phyloP scores from a whole-genome alignment of 2,797 vertebrate genomes.

The Natrix natrix region DNA sequence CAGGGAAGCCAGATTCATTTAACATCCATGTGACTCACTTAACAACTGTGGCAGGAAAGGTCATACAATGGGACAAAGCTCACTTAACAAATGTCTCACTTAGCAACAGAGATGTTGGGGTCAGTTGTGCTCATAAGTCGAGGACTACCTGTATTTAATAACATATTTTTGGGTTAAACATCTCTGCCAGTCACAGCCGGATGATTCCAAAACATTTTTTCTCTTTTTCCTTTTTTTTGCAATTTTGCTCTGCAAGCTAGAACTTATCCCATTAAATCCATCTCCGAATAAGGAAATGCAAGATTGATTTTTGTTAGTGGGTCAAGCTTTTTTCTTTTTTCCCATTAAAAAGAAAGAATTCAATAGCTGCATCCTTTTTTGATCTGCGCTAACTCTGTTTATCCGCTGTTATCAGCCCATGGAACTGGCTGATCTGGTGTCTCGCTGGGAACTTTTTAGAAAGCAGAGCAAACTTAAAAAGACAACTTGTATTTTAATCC shows the following conservation, averaged over 20 bases:
- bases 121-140: no score
- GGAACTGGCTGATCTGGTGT: not conserved
- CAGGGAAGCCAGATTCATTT: no score
- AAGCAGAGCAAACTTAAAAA: not conserved
- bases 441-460: not conserved
- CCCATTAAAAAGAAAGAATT: not conserved
- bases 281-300: not conserved
- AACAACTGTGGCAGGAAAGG: no score
- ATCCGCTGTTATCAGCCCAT: not conserved
- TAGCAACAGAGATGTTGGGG: no score
- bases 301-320: not conserved
- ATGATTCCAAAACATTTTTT: not conserved
- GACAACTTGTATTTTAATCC: not conserved
- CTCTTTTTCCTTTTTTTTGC: not conserved
- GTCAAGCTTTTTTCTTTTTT: no score
- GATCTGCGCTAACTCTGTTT: not conserved
- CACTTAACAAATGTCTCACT: no score
- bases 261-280: not conserved
- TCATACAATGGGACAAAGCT: no score
- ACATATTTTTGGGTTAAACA: not conserved
- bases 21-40: no score
- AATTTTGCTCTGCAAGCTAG: not conserved
- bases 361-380: not conserved
- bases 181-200: not conserved
- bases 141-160: not conserved